These are phyloP conservation scores for Drosophila eohydei DNA, from an alignment of 2,888 invertebrate genomes.

Conservation along the genomic window DNA sequence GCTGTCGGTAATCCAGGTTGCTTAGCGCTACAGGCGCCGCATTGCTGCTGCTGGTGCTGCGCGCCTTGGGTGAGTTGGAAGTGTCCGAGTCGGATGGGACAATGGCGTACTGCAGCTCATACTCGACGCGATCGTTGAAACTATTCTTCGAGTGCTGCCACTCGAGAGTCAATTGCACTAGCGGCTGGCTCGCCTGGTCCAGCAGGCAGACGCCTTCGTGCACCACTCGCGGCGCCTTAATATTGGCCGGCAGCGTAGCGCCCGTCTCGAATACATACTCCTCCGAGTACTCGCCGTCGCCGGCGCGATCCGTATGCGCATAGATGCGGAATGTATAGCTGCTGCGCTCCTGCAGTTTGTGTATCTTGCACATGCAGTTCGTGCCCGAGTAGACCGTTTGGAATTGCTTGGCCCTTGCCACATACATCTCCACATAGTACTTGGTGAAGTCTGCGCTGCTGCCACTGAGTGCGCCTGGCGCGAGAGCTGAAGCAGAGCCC, in stretches of 20 bases:
- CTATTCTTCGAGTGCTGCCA: slow-evolving; percentile 88
- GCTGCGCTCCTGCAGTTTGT: slow-evolving; percentile 92
- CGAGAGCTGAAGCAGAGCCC: slow-evolving; percentile 59
- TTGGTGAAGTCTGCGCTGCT: slow-evolving; percentile 88
- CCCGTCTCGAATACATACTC: slow-evolving; percentile 90
- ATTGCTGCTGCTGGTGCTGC: slow-evolving; percentile 37
- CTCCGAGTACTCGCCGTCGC: slow-evolving; percentile 91
- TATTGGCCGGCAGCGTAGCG: slow-evolving; percentile 92
- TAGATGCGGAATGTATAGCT: slow-evolving; percentile 94
- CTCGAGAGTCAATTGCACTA: slow-evolving; percentile 86
- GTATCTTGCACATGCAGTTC: slow-evolving; percentile 91
- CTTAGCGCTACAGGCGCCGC: slow-evolving; percentile 46
- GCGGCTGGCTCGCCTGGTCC: slow-evolving; percentile 85
- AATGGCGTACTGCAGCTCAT: slow-evolving; percentile 89
- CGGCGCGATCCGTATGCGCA: slow-evolving; percentile 92
- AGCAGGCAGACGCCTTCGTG: slow-evolving; percentile 82
- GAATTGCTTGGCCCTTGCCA: slow-evolving; percentile 88
- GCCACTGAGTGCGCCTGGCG: background rate
- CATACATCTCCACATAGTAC: slow-evolving; percentile 94
- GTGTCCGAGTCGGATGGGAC: slow-evolving; percentile 81
- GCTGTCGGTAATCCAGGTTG: slow-evolving; percentile 85
- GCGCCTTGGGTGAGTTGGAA: slow-evolving; percentile 48
- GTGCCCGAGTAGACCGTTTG: slow-evolving; percentile 92
- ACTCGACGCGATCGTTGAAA: slow-evolving; percentile 89
- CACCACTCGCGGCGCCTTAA: slow-evolving; percentile 89